phyloP scores from a whole-genome alignment of 1,140 invertebrate genomes.

The Harlomillsia oculata region DNA sequence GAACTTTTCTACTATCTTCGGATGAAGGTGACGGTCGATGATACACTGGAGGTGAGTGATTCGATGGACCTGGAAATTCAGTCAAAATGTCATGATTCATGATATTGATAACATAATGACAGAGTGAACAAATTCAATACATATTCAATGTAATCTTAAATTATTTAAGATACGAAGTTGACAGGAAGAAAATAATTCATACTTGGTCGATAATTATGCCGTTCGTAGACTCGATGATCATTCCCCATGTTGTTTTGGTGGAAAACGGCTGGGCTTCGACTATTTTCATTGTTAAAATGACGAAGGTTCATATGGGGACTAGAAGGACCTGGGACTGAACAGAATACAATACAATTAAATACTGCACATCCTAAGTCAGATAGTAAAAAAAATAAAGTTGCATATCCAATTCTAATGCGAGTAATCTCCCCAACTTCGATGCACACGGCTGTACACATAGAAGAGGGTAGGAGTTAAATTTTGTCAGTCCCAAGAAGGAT shows the following conservation, averaged over 20 bases:
- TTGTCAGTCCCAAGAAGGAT: neutral
- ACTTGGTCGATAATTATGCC: constrained; percentile 5
- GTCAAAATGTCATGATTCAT: too few relatives aligned
- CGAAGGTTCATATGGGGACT: constrained; percentile 12
- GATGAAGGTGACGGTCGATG: neutral
- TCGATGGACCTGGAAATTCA: neutral
- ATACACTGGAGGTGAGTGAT: neutral
- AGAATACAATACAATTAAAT: constrained; percentile 6
- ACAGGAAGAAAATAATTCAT: neutral
- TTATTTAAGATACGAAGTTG: neutral
- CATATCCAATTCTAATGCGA: neutral
- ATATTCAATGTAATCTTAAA: neutral
- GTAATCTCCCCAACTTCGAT: neutral
- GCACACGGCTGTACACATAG: neutral
- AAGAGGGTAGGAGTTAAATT: neutral
- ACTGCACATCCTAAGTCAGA: neutral
- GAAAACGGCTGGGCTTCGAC: constrained; percentile 3
- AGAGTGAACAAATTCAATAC: neutral
- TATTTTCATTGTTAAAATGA: constrained; percentile 13
- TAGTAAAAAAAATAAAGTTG: neutral
- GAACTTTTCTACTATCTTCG: constrained; percentile 4
- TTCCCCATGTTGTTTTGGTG: neutral
- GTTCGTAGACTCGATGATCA: constrained; percentile 14
- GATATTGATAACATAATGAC: neutral
- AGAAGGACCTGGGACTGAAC: constrained; percentile 14